Percentiles rank a stretch among this genome's conserved stretches.
These are phyloP conservation scores for Cerastis leucographa DNA, from an alignment of 2,888 invertebrate species.

Conservation along the genomic window DNA sequence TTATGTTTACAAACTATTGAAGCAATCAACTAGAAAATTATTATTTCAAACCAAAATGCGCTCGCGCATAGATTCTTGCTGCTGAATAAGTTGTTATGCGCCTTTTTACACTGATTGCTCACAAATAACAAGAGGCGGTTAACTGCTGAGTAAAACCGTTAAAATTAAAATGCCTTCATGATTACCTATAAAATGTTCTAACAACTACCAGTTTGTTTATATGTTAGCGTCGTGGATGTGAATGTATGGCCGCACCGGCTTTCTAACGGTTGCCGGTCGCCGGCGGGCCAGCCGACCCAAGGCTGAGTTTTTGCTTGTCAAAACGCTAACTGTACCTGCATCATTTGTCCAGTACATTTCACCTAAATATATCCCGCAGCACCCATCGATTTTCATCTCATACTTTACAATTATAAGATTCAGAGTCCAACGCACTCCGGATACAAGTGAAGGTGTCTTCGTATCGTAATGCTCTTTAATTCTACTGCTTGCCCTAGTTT, in stretches of 20 bases:
- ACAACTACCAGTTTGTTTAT: conserved; percentile 60
- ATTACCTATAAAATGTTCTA: conserved; percentile 62
- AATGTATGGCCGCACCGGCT: conserved; percentile 72
- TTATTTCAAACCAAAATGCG: neutral
- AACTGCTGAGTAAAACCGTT: conserved; percentile 50
- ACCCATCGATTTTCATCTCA: conserved; percentile 70
- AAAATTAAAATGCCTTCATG: conserved; percentile 62
- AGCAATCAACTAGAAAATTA: neutral
- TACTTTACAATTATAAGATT: conserved; percentile 56
- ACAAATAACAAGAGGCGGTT: conserved; percentile 21
- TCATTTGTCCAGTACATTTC: conserved; percentile 76
- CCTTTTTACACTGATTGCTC: conserved; percentile 18
- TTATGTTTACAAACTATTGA: neutral
- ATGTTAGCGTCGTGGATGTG: conserved; percentile 63
- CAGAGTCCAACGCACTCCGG: conserved; percentile 26
- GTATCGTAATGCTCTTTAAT: conserved; percentile 49
- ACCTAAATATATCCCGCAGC: conserved; percentile 67
- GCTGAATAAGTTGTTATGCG: neutral
- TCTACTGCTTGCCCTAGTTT: conserved; percentile 53
- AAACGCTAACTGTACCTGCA: conserved; percentile 85
- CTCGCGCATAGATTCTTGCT: neutral
- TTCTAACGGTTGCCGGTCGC: conserved; percentile 80
- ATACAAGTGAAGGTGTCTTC: conserved; percentile 43
- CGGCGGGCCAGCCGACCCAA: conserved; percentile 68
- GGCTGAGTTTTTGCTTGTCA: conserved; percentile 86